Evolutionary conservation across 2,113 vertebrate genomes (phyloP).

Genomic region (Leucoraja erinaceus): DNA sequence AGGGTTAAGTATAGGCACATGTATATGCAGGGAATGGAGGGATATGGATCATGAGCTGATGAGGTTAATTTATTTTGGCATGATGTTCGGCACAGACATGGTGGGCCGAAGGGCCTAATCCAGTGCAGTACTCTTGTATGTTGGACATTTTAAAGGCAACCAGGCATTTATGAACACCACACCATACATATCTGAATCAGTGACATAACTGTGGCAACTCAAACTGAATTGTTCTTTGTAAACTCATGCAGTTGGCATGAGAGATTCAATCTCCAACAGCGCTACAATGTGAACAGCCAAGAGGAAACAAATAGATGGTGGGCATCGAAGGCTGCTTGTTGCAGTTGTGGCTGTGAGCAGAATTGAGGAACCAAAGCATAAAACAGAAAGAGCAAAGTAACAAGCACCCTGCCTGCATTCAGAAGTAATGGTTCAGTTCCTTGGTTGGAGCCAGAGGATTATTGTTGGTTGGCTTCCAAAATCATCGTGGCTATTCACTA

Average conservation of each 20-base stretch:
- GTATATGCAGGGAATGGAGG: too few relatives aligned
- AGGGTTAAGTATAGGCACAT: too few relatives aligned
- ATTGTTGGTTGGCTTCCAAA: neutral
- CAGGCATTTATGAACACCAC: too few relatives aligned
- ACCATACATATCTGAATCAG: too few relatives aligned
- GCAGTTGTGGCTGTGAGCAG: neutral
- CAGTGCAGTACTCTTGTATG: too few relatives aligned
- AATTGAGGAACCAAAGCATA: neutral
- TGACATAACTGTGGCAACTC: neutral
- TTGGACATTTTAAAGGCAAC: too few relatives aligned
- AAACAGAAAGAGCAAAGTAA: neutral
- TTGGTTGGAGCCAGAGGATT: neutral
- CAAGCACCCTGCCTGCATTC: neutral
- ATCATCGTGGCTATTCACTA: neutral
- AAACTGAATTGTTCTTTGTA: neutral
- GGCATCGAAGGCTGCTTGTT: neutral
- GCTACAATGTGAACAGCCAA: neutral
- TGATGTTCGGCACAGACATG: too few relatives aligned
- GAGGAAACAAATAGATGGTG: neutral
- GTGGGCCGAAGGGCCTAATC: too few relatives aligned
- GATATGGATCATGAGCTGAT: too few relatives aligned
- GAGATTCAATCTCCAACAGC: neutral
- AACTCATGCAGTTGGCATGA: neutral
- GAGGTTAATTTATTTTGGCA: too few relatives aligned
- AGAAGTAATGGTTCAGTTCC: neutral